Base-by-base conservation (phyloP, 2,113 vertebrate genomes). In the Spermophilus dauricus region DNA sequence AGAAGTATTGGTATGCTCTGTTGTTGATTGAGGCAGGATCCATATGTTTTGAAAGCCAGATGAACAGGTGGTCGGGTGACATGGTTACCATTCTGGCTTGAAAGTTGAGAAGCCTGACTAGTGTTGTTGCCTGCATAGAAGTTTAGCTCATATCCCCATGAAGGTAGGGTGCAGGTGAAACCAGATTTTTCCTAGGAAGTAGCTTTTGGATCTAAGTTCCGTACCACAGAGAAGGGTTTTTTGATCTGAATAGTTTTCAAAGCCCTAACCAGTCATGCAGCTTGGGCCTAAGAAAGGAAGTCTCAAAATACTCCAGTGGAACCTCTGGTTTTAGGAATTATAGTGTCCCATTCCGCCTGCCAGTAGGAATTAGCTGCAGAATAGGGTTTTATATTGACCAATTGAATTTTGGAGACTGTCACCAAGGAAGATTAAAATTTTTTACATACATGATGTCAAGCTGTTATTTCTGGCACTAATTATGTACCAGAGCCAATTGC, bases 31-130 rank as follows among this genome's bases (percentile, higher is more conserved):
- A 95, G 85, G 82, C 93, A 61, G 93, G 76, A 96, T 96, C 93
- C 85, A 92, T 95, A 97, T 85, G 72, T 92, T 97, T 92, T 96
- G 81, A 76, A 96, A 96, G 93, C 32, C 81, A 95, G 93, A 94
- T 90, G 85, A 92, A 97, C 76, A 96, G 93, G 91, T 96, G 94
- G 81, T 81, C 39, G 11, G 90, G 94, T 90, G 70, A 94, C 90
- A 94, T 34, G 51, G 58, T 85, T 94, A 92, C 94, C 51, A 69
- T 94, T 95, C 85, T 89, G 85, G 51, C 94, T 92, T 97, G 81
- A 96, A 96, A 98, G 85, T 65, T 90, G 81, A 94, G 88, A 97
- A 94, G 81, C 37, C 53, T 48, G 34, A 65, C 48, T 45, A 81
- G 42, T n/a, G 65, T 42, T 93, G 45, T 89, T 85, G 81, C 72